A percentile compares a stretch with the other conserved stretches of the same genome.
phyloP scores from a whole-genome alignment of 2,888 invertebrate genomes.

The Baccha elongata region DNA sequence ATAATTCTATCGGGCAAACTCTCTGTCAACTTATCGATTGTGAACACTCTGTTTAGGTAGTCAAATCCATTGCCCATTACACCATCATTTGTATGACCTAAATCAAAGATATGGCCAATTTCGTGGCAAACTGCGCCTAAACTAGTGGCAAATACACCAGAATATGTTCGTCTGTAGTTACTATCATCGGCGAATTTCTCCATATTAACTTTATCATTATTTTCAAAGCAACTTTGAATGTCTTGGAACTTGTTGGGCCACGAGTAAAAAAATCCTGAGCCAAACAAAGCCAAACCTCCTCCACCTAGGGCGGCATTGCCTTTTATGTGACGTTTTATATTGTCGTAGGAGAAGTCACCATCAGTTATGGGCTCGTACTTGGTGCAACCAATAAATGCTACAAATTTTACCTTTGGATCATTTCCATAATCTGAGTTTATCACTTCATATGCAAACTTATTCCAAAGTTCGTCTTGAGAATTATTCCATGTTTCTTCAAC shows the following conservation, averaged over 20 bases:
- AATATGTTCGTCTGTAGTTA: conserved; percentile 92
- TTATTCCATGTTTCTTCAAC: conserved; percentile 88
- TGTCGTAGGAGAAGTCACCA: conserved; percentile 87
- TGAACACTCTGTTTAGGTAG: conserved; percentile 90
- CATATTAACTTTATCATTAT: conserved; percentile 86
- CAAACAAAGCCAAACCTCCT: conserved; percentile 95
- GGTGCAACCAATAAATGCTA: conserved; percentile 95
- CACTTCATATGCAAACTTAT: conserved; percentile 91
- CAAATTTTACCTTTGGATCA: conserved; percentile 88
- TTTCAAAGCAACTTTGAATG: conserved; percentile 83
- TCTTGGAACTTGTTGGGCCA: conserved; percentile 91
- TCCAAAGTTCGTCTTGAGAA: conserved; percentile 92
- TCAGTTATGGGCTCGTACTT: conserved; percentile 87
- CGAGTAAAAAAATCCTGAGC: conserved; percentile 94
- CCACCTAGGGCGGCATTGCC: conserved; percentile 96
- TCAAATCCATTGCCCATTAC: conserved; percentile 97
- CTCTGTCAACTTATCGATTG: conserved; percentile 84
- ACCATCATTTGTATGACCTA: conserved; percentile 94
- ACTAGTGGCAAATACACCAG: conserved; percentile 94
- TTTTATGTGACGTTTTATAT: conserved; percentile 87
- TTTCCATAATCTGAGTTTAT: conserved; percentile 87
- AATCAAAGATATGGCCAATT: conserved; percentile 93
- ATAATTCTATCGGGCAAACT: conserved; percentile 80
- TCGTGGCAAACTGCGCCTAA: conserved; percentile 96
- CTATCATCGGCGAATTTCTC: conserved; percentile 93